phyloP scores from a whole-genome alignment of 2,888 invertebrate genomes.

The Noctua pronuba region DNA sequence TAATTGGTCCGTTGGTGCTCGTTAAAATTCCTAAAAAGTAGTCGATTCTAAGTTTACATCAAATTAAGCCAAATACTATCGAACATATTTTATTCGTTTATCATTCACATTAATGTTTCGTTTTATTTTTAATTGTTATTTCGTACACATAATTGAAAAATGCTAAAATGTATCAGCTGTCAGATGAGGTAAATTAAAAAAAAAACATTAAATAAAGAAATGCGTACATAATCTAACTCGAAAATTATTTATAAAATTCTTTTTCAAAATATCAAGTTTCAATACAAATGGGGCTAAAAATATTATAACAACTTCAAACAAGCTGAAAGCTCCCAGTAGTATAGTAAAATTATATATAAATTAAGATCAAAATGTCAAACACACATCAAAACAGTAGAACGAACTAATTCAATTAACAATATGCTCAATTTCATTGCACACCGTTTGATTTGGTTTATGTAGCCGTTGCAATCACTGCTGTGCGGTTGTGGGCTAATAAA shows the following conservation, averaged over 20 bases:
- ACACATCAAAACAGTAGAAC: slow-evolving; percentile 17
- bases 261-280: background rate
- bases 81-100: background rate
- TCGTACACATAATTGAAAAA: background rate
- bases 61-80: background rate
- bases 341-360: background rate
- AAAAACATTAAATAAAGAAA: background rate
- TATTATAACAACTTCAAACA: background rate
- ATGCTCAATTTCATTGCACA: slow-evolving; percentile 59
- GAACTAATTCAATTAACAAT: slow-evolving; percentile 53
- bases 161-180: background rate
- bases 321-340: background rate
- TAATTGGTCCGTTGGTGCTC: background rate
- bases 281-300: background rate
- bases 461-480: slow-evolving; percentile 42
- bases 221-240: background rate
- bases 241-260: background rate
- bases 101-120: background rate
- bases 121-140: background rate
- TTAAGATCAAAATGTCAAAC: slow-evolving; percentile 12
- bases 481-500: slow-evolving; percentile 47
- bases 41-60: background rate
- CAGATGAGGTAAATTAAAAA: background rate
- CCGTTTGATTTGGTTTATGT: slow-evolving; percentile 52
- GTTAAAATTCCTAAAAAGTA: background rate